Evolutionary conservation across 1,140 invertebrate species (phyloP), one percentile per base, ranked within the genome.

Genomic region (Potamilus streckersoni): DNA sequence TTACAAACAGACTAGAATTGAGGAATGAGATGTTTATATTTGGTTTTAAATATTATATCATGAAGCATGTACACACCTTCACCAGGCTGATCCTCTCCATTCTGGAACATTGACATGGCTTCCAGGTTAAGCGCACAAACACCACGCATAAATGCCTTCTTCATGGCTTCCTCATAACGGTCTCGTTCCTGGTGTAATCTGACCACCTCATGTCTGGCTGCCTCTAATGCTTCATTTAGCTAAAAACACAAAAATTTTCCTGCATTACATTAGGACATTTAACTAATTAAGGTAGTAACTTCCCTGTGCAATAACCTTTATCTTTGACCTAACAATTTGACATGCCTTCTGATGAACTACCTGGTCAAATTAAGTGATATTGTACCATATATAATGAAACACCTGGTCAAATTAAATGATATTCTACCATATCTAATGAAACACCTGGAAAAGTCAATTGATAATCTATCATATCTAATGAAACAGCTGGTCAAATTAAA

Each of bases 111-210:
- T n/a, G 81, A 84, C 89, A 90, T 90, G 13, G 89, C 87, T 74
- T 90, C 89, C 67, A 90, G 78, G 76, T 90, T 90, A n/a, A 90
- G 82, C 3, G 88, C 89, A 84, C 89, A 90, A 15, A 90, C 88
- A 3, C 88, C 89, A 57, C 89, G 73, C 89, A 90, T 89, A 76
- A 90, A 90, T 16, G 89, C 88, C 67, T 90, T 89, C 78, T 88
- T 88, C 86, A 89, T 89, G 20, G 83, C 82, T 69, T 89, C 86
- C 71, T 88, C 87, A 64, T 87, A 89, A 2, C 78, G 60, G 38
- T 90, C 88, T 56, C 85, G 72, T 68, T 90, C 86, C 17, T 63
- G 49, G 38, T 88, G 84, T 69, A 89, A 79, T 49, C 49, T 68
- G 19, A 59, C 59, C 8, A 90, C 81, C 76, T 89, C 87, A n/a